Evolutionary conservation across 2,797 vertebrate species (phyloP), one percentile per base, ranked within the genome.

Genomic region (Syncerus caffer): DNA sequence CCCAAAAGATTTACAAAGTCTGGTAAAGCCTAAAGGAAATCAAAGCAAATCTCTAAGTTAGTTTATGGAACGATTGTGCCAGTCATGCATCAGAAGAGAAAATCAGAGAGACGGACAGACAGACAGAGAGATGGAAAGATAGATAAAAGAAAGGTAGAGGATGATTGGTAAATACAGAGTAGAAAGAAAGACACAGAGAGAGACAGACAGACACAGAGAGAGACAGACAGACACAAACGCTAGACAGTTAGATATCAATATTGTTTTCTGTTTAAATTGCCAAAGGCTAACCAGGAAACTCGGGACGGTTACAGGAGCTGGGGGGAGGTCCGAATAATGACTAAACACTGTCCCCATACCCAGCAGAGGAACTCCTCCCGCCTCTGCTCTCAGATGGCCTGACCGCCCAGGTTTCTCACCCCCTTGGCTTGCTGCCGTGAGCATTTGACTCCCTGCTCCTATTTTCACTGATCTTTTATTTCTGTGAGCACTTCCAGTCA

Each of bases 351-450:
- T 23, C 60, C 27, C 55, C 47, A 17, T 1, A 29, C 13, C 23
- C 6, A 71, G 19, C 11, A 29, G 50, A 38, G 42, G 58, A 62
- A 88, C 9, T 5, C 8, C 2, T 27, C 34, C 27, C 23, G 8
- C 21, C 71, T 23, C 9, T 4, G 53, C 38, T 58, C 60, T 62
- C 1, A 5, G 34, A 11, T 45, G 2, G 2, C 64, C 23, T 1
- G 34, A 64, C 11, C 2, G 58, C 25, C 29, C 3, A 0, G 0
- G 9, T 19, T 31, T 34, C 74, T 64, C 27, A n/a, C 3, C 4
- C 3, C 34, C 45, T 6, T 0, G 1, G 38, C 23, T 3, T 0
- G 2, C 7, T 31, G 62, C 57, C 1, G 2, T 0, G 2, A 31
- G 17, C 21, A 2, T 1, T 76, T 17, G 4, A 19, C 74, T 23